Percentiles rank a stretch among this genome's conserved stretches.
These are phyloP conservation scores for Coleophora flavipennella DNA, from an alignment of 2,888 invertebrate species.

Conservation along the genomic window DNA sequence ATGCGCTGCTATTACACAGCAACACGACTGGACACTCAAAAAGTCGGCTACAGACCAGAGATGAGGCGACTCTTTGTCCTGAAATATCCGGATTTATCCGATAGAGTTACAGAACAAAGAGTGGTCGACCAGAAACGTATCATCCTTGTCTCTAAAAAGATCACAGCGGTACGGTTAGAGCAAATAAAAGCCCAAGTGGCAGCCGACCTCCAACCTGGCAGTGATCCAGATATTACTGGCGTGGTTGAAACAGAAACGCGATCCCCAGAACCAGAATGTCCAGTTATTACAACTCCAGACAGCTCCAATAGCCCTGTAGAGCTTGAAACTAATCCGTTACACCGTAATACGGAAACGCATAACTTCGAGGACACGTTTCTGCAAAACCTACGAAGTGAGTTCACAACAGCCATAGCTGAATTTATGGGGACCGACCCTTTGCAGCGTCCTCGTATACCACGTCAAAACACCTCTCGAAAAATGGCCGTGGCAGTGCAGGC, in stretches of 20 bases:
- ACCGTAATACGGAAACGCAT: too few species aligned
- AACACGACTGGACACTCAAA: too few species aligned
- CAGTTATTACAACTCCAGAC: not conserved
- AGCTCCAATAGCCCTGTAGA: not conserved
- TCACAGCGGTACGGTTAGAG: not conserved
- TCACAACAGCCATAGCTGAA: too few species aligned
- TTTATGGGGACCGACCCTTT: too few species aligned
- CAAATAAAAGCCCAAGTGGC: not conserved
- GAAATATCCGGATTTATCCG: not conserved
- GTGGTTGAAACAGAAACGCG: not conserved
- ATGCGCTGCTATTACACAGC: too few species aligned
- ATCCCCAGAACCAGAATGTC: not conserved
- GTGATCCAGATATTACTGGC: not conserved
- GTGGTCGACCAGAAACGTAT: not conserved
- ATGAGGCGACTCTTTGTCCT: not conserved
- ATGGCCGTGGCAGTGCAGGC: too few species aligned
- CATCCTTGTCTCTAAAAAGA: not conserved
- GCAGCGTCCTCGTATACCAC: too few species aligned
- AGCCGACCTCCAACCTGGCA: not conserved
- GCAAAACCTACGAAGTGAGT: too few species aligned
- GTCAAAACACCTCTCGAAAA: too few species aligned
- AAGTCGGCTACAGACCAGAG: not conserved
- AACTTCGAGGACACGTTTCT: too few species aligned
- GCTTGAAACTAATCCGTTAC: too few species aligned
- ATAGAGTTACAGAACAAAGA: not conserved